Percentiles rank a stretch among this genome's conserved stretches.
phyloP scores from a whole-genome alignment of 92 coral and sea anemone genomes.

The Parazoanthus swiftii region DNA sequence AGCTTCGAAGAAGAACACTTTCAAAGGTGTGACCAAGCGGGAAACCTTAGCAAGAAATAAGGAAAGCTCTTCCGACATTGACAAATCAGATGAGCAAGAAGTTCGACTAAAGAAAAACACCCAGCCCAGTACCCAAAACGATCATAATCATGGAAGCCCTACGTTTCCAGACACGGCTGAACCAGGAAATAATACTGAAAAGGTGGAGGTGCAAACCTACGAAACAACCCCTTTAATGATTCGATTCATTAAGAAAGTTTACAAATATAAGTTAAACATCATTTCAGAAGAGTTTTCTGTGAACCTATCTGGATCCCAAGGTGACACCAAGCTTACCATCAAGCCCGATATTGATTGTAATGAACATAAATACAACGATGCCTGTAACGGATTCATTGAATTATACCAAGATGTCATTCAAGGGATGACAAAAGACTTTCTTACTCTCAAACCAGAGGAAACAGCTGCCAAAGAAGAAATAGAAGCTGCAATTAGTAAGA shows the following conservation, averaged over 20 bases:
- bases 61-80: background rate
- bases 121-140: background rate
- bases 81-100: background rate
- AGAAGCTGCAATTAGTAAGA: background rate
- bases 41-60: background rate
- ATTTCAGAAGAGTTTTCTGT: constrained; percentile 38
- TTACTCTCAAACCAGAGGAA: constrained; percentile 11
- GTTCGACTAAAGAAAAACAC: background rate
- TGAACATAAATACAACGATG: constrained; percentile 29
- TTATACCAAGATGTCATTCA: constrained; percentile 41
- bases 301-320: background rate
- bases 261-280: background rate
- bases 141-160: no score
- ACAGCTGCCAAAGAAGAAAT: background rate
- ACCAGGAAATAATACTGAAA: background rate
- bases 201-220: background rate
- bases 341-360: constrained; percentile 37
- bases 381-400: constrained; percentile 36
- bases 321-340: constrained; percentile 41
- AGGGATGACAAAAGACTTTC: constrained; percentile 39
- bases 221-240: constrained; percentile 9
- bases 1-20: background rate
- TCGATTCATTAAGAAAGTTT: constrained; percentile 41
- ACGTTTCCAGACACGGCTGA: background rate
- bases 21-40: background rate